Evolutionary conservation across 1,140 invertebrate genomes (phyloP), one percentile per base, ranked within the genome.

Genomic region (Drosophila seguyi): DNA sequence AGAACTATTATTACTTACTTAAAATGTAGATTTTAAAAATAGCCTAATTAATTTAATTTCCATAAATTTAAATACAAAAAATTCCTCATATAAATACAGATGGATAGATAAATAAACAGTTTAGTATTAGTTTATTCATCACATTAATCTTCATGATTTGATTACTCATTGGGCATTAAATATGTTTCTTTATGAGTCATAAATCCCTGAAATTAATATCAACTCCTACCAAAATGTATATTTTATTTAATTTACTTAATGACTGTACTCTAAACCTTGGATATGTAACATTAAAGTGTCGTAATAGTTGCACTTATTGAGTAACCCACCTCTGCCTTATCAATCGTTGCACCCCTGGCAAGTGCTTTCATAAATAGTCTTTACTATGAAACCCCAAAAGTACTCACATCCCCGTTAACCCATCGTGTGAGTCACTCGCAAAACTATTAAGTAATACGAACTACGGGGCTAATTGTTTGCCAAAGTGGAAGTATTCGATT

Each of bases 401-500:
- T 48, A 42, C 34, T 42, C 18, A n/a, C 39, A 53, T 42, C 6
- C 14, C 27, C 34, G 7, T 16, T 14, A 14, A 6, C 20, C 31
- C 10, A 67, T 39, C 41, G 42, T 6, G 34, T 72, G 65, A 71
- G 68, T 72, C 65, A 72, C 45, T 22, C 14, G 11, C 14, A 6
- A 16, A 0, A 45, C 58, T 55, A 62, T 73, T 73, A 48, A 63
- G 42, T 62, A 47, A 47, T 31, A 44, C 38, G 14, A 63, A 52
- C 60, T 48, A 69, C 34, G 25, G 25, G 29, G 55, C 41, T 53
- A 52, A 66, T 44, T 41, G 53, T 45, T 75, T 42, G 39, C 47
- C 41, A 53, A 55, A 78, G 44, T 62, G 65, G 38, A 78, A 56
- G 39, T 62, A 36, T 41, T 25, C 29, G 55, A 77, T 77, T 77